Evolutionary conservation across 2,113 vertebrate genomes (phyloP).

Genomic region (Collichthys lucidus): DNA sequence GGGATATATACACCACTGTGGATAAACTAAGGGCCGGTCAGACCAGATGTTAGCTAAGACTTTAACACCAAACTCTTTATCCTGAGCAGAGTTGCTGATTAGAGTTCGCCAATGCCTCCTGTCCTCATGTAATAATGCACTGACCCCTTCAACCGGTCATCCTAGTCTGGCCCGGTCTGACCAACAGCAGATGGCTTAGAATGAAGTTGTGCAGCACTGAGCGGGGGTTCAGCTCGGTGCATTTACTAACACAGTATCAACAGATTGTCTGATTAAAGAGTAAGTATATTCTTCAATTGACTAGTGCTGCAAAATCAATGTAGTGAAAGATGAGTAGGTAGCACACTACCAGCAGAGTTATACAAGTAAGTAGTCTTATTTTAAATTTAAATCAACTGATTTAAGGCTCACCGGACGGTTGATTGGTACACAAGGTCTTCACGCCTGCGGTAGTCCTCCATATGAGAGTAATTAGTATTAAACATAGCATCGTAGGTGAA

Average conservation of each 20-base stretch:
- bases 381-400: neutral
- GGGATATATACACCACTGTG: neutral
- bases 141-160: constrained; percentile 31
- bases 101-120: constrained; percentile 50
- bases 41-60: constrained; percentile 66
- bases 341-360: neutral
- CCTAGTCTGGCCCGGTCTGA: constrained; percentile 32
- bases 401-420: constrained; percentile 91
- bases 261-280: constrained; percentile 7
- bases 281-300: neutral
- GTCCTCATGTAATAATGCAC: constrained; percentile 48
- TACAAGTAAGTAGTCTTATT: neutral
- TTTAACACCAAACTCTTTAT: constrained; percentile 51
- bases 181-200: constrained; percentile 58
- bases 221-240: constrained; percentile 20
- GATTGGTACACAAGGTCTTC: constrained; percentile 97
- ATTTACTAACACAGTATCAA: constrained; percentile 12
- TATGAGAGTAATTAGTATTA: constrained; percentile 98
- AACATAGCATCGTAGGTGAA: constrained; percentile 99
- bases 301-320: neutral
- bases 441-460: constrained; percentile 94
- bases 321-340: neutral
- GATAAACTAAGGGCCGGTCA: constrained; percentile 6
- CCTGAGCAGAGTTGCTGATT: constrained; percentile 52
- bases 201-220: neutral